Percentiles rank a stretch among this genome's conserved stretches.
Conservation (phyloP, 2,888 invertebrate species). For the Diogma glabrata region DNA sequence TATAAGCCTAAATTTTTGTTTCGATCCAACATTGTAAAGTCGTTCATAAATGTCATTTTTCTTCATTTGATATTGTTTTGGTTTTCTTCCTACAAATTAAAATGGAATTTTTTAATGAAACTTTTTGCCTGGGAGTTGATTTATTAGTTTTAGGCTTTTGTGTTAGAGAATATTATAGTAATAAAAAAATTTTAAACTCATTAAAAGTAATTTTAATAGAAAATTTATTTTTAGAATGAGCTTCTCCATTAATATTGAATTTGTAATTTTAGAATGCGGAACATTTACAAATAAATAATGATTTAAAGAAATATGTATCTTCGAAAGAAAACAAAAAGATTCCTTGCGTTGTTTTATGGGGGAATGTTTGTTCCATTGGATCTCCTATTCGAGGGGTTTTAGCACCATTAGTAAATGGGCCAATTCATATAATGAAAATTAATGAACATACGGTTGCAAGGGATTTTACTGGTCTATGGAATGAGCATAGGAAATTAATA, state of each 20-base stretch:
- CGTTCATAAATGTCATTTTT: too few relatives aligned
- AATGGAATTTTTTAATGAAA: slow-evolving; percentile 71
- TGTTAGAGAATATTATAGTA: slow-evolving; percentile 60
- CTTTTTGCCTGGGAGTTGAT: slow-evolving; percentile 61
- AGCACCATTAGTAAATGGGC: slow-evolving; percentile 61
- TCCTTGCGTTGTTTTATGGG: slow-evolving; percentile 64
- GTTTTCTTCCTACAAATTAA: too few relatives aligned
- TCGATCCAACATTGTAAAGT: too few relatives aligned
- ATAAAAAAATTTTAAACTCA: slow-evolving; percentile 56
- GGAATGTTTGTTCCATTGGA: slow-evolving; percentile 63
- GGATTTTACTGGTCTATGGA: slow-evolving; percentile 77
- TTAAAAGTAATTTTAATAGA: slow-evolving; percentile 49
- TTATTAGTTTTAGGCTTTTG: slow-evolving; percentile 62
- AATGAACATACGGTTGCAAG: slow-evolving; percentile 76
- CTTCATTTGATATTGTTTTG: too few relatives aligned
- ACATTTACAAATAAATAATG: slow-evolving; percentile 51
- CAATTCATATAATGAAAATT: slow-evolving; percentile 65
- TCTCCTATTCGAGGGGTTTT: slow-evolving; percentile 62
- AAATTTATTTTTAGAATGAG: slow-evolving; percentile 12
- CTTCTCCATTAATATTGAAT: slow-evolving; percentile 5
- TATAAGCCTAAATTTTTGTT: too few relatives aligned
- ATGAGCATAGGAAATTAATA: slow-evolving; percentile 65
- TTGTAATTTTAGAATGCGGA: slow-evolving; percentile 49
- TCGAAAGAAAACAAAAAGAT: slow-evolving; percentile 51
- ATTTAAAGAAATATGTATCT: slow-evolving; percentile 49